A percentile compares a stretch with the other conserved stretches of the same genome.
These are phyloP conservation scores for Hiodon alosoides DNA, from an alignment of 2,113 vertebrate genomes.

Conservation along the genomic window DNA sequence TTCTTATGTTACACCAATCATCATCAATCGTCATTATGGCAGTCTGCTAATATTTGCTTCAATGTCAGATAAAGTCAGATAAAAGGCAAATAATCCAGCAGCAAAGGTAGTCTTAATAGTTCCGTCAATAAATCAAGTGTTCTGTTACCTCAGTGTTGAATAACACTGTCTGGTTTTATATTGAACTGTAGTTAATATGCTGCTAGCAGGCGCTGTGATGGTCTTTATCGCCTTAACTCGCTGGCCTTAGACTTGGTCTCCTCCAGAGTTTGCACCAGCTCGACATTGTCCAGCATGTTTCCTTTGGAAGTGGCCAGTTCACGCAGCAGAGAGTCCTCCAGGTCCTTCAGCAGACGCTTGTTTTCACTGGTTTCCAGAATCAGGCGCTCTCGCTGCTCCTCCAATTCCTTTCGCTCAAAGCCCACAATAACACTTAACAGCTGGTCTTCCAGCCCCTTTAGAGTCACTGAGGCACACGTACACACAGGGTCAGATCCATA, in stretches of 20 bases:
- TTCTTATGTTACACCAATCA: too few species aligned
- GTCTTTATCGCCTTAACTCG: constrained; percentile 64
- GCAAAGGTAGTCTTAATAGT: neutral
- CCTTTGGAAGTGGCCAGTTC: constrained; percentile 86
- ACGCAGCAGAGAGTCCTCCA: constrained; percentile 84
- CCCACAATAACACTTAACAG: constrained; percentile 86
- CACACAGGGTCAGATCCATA: neutral
- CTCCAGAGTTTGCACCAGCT: constrained; percentile 83
- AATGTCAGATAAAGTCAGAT: too few species aligned
- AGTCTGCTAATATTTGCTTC: too few species aligned
- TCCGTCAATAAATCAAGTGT: too few species aligned
- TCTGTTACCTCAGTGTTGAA: neutral
- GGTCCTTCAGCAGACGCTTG: constrained; percentile 83
- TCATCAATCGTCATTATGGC: too few species aligned
- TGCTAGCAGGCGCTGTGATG: neutral
- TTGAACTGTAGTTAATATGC: too few species aligned
- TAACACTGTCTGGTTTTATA: too few species aligned
- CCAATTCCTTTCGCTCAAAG: constrained; percentile 80
- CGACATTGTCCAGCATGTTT: constrained; percentile 93
- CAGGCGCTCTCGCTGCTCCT: constrained; percentile 81
- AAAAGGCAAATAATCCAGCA: too few species aligned
- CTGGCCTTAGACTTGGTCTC: constrained; percentile 86
- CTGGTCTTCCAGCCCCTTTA: constrained; percentile 92
- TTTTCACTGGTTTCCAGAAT: constrained; percentile 92
- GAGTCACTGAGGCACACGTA: constrained; percentile 66